Base-by-base conservation (phyloP, 1,140 invertebrate genomes). In the Heliconius hermathena region DNA sequence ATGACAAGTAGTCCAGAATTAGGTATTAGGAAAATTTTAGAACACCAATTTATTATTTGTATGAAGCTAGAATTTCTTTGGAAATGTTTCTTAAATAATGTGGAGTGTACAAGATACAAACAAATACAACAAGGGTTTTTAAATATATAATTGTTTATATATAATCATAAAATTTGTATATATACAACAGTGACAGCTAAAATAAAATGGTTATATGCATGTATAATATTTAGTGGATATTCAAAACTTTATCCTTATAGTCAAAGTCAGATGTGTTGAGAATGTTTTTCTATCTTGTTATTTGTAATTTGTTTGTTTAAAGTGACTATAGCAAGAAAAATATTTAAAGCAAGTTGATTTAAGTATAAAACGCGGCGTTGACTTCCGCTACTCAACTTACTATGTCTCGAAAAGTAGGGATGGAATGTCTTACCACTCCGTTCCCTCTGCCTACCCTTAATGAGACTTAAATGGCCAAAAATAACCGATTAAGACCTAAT, bases 11-110 rank as follows among this genome's bases (percentile, higher is more conserved):
- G 60, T 29, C 60, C 60, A 66, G 60, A 66, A 66, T 26, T 29
- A 66, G 22, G 26, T 26, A 29, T 66, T 66, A 66, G 60, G 16
- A 26, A 70, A 33, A 26, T 29, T 76, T 46, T 70, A 76, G 74
- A 76, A 76, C 60, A 76, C 74, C 74, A 76, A 70, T 76, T 76
- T 70, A 29, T 70, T 36, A 70, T 76, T 75, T 33, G 38, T 76
- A 76, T 8, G 22, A 70, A 46, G 74, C 60, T 76, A 76, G 74
- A 66, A 26, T 41, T 76, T 46, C n/a, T 46, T 76, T 71, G 38
- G 33, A 70, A 66, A 41, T 49, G 74, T 49, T 22, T 46, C 60
- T 60, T 76, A n/a, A 70, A 66, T 29, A 66, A 29, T 29, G 22
- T 26, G 60, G 26, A 16, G 60, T 66, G 26, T 26, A 29, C 60